Percentiles rank a stretch among this genome's conserved stretches.
Evolutionary conservation across 2,113 vertebrate genomes (phyloP).

Genomic region (Prunella fulvescens): DNA sequence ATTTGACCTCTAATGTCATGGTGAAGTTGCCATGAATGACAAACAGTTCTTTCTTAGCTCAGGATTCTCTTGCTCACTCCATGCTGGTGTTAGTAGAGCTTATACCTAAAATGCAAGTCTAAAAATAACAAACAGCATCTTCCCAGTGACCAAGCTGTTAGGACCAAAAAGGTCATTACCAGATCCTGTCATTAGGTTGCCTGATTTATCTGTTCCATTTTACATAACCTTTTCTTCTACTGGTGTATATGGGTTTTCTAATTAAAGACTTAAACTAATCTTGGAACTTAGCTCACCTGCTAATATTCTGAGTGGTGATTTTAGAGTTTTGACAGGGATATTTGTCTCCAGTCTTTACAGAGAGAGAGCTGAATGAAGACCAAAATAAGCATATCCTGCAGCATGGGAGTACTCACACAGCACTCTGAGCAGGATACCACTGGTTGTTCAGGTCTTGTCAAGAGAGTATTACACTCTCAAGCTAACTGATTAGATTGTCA

Average conservation of each 20-base stretch:
- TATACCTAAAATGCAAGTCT: neutral
- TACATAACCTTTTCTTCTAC: neutral
- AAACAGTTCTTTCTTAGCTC: neutral
- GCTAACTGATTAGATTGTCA: neutral
- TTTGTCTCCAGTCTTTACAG: neutral
- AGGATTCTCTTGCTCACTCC: neutral
- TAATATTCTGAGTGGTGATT: neutral
- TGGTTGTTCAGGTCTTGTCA: neutral
- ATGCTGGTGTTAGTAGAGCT: neutral
- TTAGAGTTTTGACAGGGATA: neutral
- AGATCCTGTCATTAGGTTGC: neutral
- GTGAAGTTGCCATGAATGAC: neutral
- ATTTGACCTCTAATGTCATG: neutral
- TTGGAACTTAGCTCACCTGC: neutral
- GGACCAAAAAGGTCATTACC: neutral
- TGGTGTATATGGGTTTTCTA: neutral
- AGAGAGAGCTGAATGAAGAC: neutral
- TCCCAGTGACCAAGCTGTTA: neutral
- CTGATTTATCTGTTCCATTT: neutral
- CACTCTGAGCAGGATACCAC: neutral
- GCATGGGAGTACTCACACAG: neutral
- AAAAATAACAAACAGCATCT: neutral
- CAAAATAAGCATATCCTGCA: neutral
- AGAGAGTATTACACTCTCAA: neutral
- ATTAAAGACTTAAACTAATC: neutral